Conservation (phyloP, 2,888 invertebrate genomes). For the Papilio elwesi region DNA sequence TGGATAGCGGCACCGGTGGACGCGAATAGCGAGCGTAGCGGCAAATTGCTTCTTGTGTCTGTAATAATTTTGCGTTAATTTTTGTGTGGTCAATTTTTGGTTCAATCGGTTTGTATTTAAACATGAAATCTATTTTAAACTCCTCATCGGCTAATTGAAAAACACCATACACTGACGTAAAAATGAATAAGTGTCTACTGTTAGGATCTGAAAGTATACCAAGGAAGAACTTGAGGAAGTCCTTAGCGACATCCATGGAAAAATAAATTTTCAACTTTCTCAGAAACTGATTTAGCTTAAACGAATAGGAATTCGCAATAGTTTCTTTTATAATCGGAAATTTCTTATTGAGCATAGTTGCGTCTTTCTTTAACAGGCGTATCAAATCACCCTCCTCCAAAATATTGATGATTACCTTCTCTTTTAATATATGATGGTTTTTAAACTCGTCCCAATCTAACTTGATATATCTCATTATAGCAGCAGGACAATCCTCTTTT, state of each 20-base stretch:
- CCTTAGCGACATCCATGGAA: slow-evolving; percentile 54
- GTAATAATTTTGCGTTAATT: slow-evolving; percentile 47
- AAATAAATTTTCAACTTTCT: slow-evolving; percentile 64
- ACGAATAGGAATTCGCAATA: slow-evolving; percentile 20
- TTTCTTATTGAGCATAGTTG: slow-evolving; percentile 41
- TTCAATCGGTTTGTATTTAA: slow-evolving; percentile 54
- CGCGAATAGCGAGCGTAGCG: slow-evolving; percentile 55
- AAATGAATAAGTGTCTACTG: slow-evolving; percentile 25
- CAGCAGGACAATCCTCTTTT: slow-evolving; percentile 55
- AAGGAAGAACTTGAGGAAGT: slow-evolving; percentile 52
- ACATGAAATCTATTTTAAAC: slow-evolving; percentile 53
- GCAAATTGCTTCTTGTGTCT: slow-evolving; percentile 61
- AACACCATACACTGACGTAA: slow-evolving; percentile 53
- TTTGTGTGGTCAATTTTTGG: slow-evolving; percentile 55
- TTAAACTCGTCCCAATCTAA: slow-evolving; percentile 48
- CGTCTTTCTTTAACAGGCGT: slow-evolving; percentile 47
- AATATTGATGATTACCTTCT: slow-evolving; percentile 37
- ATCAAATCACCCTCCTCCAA: slow-evolving; percentile 44
- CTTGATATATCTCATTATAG: slow-evolving; percentile 52
- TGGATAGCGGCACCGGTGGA: slow-evolving; percentile 58
- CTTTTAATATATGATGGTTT: slow-evolving; percentile 43
- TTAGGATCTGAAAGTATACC: slow-evolving; percentile 44
- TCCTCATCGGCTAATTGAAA: slow-evolving; percentile 54
- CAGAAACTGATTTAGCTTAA: slow-evolving; percentile 51
- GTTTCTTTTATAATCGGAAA: slow-evolving; percentile 36